Base-by-base conservation (phyloP, 2,797 vertebrate species). In the Arnoldichthys spilopterus region DNA sequence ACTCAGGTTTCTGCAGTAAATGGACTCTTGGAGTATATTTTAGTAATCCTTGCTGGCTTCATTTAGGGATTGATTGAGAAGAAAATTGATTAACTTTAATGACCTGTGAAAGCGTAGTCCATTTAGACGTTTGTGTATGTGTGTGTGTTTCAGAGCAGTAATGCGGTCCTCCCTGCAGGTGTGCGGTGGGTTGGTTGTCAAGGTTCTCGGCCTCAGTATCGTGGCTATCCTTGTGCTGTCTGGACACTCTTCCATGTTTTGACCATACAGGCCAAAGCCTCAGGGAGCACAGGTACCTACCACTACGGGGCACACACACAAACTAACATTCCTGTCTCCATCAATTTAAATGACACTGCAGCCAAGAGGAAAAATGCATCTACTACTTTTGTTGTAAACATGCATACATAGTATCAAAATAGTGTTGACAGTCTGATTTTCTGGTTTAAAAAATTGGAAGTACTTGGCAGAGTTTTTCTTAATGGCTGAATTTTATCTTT, bases 241-340 rank as follows among this genome's bases (percentile, higher is more conserved):
- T 99, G 98, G 97, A 94, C 92, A 4, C 87, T 99, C 49, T 98
- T 97, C 91, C 98, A 99, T 49, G 87, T 95, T 49, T 93, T 99
- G 81, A 97, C 96, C 0, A 92, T 96, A 28, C 95, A 96, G 85
- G 96, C 84, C 73, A 83, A 83, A 61, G 77, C 6, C 24, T 28
- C 6, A 8, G 67, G 56, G 22, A 68, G 49, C 49, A 78, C 87
- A 85, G 89, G 93, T 93, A 89, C 16, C 22, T n/a, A 59, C 56
- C n/a, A n/a, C n/a, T n/a, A n/a, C n/a, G n/a, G n/a, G n/a, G n/a
- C n/a, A n/a, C 34, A 37, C 34, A 37, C 8, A 37, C 8, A 37
- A 37, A 8, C 34, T 37, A 3, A 37, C 34, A 37, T n/a, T n/a
- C n/a, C n/a, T n/a, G n/a, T n/a, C n/a, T n/a, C n/a, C n/a, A n/a